Conservation (phyloP, 2,797 vertebrate genomes). For the Lagocephalus sceleratus region DNA sequence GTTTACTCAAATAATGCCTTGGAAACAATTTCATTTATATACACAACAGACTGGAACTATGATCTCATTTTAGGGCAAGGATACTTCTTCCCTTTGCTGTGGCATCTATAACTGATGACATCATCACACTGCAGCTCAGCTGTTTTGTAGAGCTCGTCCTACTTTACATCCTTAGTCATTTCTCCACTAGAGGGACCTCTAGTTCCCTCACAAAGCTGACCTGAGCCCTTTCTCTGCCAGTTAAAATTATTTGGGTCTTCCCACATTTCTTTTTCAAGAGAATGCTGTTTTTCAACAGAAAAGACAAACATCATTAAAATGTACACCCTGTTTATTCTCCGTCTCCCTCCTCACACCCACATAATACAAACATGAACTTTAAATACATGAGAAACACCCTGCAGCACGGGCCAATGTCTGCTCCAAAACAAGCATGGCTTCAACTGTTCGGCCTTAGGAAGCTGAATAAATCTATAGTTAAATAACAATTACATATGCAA, state of each 20-base stretch:
- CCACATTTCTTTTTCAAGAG: background rate
- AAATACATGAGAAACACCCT: slow-evolving; percentile 5
- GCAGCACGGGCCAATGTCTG: slow-evolving; percentile 4
- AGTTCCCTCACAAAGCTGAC: slow-evolving; percentile 3
- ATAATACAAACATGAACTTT: slow-evolving; percentile 19
- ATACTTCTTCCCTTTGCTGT: too few species aligned
- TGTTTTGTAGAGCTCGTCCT: too few species aligned
- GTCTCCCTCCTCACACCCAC: background rate
- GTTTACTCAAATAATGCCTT: too few species aligned
- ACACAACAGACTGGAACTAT: too few species aligned
- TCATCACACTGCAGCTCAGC: background rate
- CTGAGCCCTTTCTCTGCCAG: too few species aligned
- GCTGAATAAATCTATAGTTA: slow-evolving; percentile 5
- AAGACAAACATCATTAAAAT: background rate
- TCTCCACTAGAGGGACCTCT: slow-evolving; percentile 47
- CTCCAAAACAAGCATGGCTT: slow-evolving; percentile 3
- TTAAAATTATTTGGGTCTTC: background rate
- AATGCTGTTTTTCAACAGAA: background rate
- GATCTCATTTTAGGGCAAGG: too few species aligned
- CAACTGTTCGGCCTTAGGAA: background rate
- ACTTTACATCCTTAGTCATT: background rate
- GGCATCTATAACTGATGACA: too few species aligned
- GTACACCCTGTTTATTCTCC: background rate
- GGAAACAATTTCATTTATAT: too few species aligned
- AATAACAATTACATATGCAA: slow-evolving; percentile 28